phyloP scores from a whole-genome alignment of 2,888 invertebrate species.

The Drosophila aldrichi region DNA sequence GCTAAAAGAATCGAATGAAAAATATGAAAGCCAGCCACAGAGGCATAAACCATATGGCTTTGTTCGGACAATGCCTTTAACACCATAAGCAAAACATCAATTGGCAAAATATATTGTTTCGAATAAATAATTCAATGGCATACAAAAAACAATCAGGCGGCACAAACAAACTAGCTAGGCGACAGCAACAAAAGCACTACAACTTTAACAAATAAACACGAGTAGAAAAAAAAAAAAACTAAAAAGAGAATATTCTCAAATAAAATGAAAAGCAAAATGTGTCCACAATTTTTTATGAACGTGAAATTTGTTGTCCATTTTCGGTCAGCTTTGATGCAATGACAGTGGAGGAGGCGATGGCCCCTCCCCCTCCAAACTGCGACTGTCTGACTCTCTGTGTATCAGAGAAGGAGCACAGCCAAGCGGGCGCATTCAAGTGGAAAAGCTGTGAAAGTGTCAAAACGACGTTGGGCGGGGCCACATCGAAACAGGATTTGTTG shows the following conservation, averaged over 20 bases:
- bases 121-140: conserved; percentile 56
- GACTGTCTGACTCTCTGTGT: not conserved
- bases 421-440: conserved; percentile 17
- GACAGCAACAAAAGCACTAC: conserved; percentile 3
- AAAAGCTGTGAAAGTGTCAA: conserved; percentile 59
- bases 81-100: conserved; percentile 55
- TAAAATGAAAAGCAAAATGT: conserved; percentile 42
- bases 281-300: conserved; percentile 55
- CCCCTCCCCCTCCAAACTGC: not conserved
- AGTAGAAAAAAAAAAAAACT: conserved; percentile 2
- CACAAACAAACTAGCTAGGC: conserved; percentile 15
- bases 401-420: not conserved
- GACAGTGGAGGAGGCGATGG: conserved; percentile 34
- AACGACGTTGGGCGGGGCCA: conserved; percentile 28
- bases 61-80: conserved; percentile 33
- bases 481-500: conserved; percentile 47
- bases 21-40: conserved; percentile 20
- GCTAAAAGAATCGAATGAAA: conserved; percentile 25
- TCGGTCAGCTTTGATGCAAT: conserved; percentile 51
- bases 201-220: conserved; percentile 21
- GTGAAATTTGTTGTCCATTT: conserved; percentile 54
- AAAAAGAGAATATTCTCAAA: conserved; percentile 20
- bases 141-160: conserved; percentile 50
- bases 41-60: conserved; percentile 36
- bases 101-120: conserved; percentile 40